Base-by-base conservation (phyloP, 2,113 vertebrate species). In the Cepphus grylle region DNA sequence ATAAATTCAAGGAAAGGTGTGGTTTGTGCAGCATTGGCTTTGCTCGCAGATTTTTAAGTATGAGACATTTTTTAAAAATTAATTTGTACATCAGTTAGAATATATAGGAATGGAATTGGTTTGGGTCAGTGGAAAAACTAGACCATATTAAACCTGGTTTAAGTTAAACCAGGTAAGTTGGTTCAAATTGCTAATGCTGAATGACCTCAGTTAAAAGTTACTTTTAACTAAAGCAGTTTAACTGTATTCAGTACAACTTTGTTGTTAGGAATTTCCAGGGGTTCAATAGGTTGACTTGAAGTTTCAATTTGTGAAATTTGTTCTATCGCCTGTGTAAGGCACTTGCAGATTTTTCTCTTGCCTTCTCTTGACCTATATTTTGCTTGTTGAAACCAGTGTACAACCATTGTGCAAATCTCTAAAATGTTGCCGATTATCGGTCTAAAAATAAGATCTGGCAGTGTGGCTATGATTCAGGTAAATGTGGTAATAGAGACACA, bases 1-100 rank as follows among this genome's bases (percentile, higher is more conserved):
- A 55, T 95, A 94, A 97, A 94, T 95, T 93, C 29, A 94, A 93
- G 67, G 82, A 86, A 96, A 94, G 88, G 77, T 83, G 94, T 29
- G 92, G 90, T 84, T 92, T 96, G 59, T 61, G 52, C 43, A 65
- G 82, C 49, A 42, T 25, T 91, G 65, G 72, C 82, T 91, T 92
- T 80, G 30, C 47, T 72, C 3, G 2, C 43, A 55, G 15, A 61
- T 70, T 93, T 85, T 66, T 14, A 58, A 89, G 79, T 77, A 70
- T 71, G 66, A 93, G 50, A 66, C 18, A 65, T 90, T 90, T 88
- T 8, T 2, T 8, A 49, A 92, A 77, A 86, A 74, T 17, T 50
- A 73, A 79, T 81, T 86, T 0, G 0, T 66, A 49, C 7, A 42
- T 96, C 40, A 70, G 19, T 66, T 77, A 81, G 73, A 91, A 97